Evolutionary conservation across 2,113 vertebrate species (phyloP), one percentile per base, ranked within the genome.

Genomic region (Lagenorhynchus albirostris): DNA sequence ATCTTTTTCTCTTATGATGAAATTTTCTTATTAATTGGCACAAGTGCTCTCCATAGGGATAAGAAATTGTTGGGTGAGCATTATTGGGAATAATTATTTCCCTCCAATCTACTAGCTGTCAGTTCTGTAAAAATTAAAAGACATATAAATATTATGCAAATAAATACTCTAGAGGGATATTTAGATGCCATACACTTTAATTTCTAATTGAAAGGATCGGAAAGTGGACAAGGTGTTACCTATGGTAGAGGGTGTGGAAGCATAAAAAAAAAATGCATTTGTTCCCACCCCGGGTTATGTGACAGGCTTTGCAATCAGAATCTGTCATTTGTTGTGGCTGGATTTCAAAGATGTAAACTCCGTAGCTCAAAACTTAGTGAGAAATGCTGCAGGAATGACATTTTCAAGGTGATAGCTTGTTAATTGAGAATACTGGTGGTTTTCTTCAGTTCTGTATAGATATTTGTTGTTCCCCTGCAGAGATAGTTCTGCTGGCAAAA

Each of bases 81-180:
- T 98, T 98, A 98, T 97, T 96, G 94, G 53, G 71, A 97, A 96
- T 97, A 98, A 98, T 98, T 97, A 96, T 97, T 97, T 96, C 65
- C 98, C 8, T 98, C 88, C 58, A 90, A 94, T 96, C 71, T 89
- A 88, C 60, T 90, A 91, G 79, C 77, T 97, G 53, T 89, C 89
- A 96, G 29, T 96, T 94, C 44, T 96, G 26, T 55, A 94, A 96
- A 97, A 97, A 95, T 58, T 85, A 88, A 95, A 55, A 96, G 23
- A 97, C 94, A 96, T 62, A 91, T 95, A 97, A 96, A 89, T 62
- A 79, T 92, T 94, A 89, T 15, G 67, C 68, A 97, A 95, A 96
- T 96, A 96, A 88, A 95, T 23, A 90, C 1, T 85, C 3, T 8
- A 20, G 33, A 55, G 84, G n/a, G 15, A 63, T 1, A 83, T 89